Conservation (phyloP, 2,888 invertebrate genomes). For the Leistus spinibarbis region DNA sequence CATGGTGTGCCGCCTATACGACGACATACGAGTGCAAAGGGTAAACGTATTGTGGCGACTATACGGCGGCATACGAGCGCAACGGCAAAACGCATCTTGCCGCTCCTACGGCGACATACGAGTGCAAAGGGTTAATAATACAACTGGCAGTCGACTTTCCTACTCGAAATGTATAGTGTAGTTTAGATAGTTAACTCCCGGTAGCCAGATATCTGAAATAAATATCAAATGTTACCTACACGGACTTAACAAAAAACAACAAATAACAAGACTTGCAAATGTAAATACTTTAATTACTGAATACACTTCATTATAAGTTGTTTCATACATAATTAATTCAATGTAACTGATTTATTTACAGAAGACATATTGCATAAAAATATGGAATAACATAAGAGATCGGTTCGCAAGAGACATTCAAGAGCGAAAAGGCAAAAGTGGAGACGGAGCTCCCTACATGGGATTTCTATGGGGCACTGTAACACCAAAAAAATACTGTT, state of each 20-base stretch:
- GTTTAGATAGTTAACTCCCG: not conserved
- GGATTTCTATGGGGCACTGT: constrained; percentile 47
- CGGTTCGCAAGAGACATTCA: constrained; percentile 45
- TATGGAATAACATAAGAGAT: constrained; percentile 48
- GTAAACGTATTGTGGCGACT: not conserved
- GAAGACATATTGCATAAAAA: constrained; percentile 36
- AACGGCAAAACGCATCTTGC: not conserved
- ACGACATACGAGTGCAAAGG: not conserved
- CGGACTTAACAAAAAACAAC: too few species aligned
- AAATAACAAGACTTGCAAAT: not conserved
- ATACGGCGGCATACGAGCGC: not conserved
- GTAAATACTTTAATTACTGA: not conserved
- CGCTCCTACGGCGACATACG: not conserved
- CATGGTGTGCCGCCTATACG: not conserved
- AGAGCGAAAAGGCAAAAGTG: constrained; percentile 42
- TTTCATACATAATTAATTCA: not conserved
- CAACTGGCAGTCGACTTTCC: not conserved
- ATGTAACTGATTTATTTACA: not conserved
- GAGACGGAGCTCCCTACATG: constrained; percentile 47
- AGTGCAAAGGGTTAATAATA: not conserved
- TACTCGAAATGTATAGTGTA: not conserved
- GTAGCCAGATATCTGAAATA: not conserved
- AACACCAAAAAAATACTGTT: not conserved
- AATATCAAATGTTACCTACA: not conserved
- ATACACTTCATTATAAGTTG: not conserved